Conservation (phyloP, 1,140 invertebrate species). For the Drosophila orena region DNA sequence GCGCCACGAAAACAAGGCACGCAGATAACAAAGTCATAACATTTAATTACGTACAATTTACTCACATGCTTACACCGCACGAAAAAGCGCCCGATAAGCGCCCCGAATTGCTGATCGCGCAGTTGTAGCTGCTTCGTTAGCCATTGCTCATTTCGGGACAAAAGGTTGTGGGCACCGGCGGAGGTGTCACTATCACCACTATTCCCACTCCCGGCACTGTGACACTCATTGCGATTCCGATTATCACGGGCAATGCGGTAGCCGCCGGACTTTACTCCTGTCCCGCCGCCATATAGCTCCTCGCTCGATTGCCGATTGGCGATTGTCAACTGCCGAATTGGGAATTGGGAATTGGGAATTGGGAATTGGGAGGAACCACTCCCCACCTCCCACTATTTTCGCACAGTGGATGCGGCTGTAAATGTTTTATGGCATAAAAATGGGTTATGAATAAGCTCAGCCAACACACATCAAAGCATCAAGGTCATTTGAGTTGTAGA, state of each 20-base stretch:
- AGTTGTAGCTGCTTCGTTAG: slow-evolving; percentile 33
- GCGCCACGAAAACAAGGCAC: slow-evolving; percentile 37
- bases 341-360: slow-evolving; percentile 34
- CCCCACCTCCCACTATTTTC: not conserved
- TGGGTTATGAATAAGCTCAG: no score
- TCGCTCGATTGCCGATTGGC: slow-evolving; percentile 36
- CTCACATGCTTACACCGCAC: slow-evolving; percentile 68
- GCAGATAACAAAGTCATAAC: slow-evolving; percentile 78
- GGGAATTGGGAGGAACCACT: slow-evolving; percentile 20
- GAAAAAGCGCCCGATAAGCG: slow-evolving; percentile 38
- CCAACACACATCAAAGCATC: no score
- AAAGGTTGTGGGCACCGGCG: not conserved
- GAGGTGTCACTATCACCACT: slow-evolving; percentile 14
- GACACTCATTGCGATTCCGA: slow-evolving; percentile 20
- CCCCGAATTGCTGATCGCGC: slow-evolving; percentile 34
- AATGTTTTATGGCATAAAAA: no score
- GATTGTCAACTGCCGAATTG: slow-evolving; percentile 33
- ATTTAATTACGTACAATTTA: slow-evolving; percentile 81
- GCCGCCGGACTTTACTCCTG: slow-evolving; percentile 46
- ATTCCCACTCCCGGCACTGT: slow-evolving; percentile 24
- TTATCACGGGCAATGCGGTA: slow-evolving; percentile 40
- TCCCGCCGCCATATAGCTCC: slow-evolving; percentile 30
- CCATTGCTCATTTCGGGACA: slow-evolving; percentile 21
- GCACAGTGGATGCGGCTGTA: slow-evolving; percentile 14
- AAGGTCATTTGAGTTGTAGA: no score